phyloP scores from a whole-genome alignment of 2,888 invertebrate species.

The Scotopteryx bipunctaria region DNA sequence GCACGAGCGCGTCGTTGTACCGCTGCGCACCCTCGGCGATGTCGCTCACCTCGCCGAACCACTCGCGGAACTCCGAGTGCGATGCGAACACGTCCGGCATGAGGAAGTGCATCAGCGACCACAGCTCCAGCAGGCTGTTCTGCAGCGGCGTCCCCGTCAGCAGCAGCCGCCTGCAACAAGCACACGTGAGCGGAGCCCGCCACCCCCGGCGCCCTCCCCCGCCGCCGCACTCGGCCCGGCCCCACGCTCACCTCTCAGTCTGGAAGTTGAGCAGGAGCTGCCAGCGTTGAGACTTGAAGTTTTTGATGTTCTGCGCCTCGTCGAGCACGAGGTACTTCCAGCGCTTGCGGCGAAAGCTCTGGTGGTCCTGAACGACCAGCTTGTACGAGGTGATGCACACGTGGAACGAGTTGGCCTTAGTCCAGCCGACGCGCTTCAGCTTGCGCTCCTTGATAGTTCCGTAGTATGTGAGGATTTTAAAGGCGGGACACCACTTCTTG shows the following conservation, averaged over 20 bases:
- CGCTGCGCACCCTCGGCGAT: constrained; percentile 56
- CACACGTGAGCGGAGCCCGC: background rate
- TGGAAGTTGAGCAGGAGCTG: constrained; percentile 97
- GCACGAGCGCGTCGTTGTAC: constrained; percentile 64
- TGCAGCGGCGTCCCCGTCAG: constrained; percentile 98
- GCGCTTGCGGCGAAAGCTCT: constrained; percentile 97
- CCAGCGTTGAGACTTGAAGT: constrained; percentile 99
- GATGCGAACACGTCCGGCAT: constrained; percentile 99
- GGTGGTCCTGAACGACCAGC: constrained; percentile 98
- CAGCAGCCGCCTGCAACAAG: constrained; percentile 84
- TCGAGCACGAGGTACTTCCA: constrained; percentile 99
- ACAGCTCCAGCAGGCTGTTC: constrained; percentile 97
- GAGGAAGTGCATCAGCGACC: constrained; percentile 99
- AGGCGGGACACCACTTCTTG: constrained; percentile 99
- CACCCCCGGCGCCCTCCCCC: background rate
- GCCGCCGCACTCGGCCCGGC: background rate
- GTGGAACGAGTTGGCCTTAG: constrained; percentile 98
- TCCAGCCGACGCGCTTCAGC: constrained; percentile 96
- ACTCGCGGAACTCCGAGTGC: constrained; percentile 97
- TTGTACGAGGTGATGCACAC: constrained; percentile 99
- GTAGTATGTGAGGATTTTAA: constrained; percentile 99
- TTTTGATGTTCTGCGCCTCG: constrained; percentile 99
- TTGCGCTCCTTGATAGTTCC: constrained; percentile 98
- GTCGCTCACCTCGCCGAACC: constrained; percentile 97
- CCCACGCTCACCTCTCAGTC: constrained; percentile 85